Evolutionary conservation across 2,797 vertebrate species (phyloP).

Genomic region (Kryptolebias ocellatus): DNA sequence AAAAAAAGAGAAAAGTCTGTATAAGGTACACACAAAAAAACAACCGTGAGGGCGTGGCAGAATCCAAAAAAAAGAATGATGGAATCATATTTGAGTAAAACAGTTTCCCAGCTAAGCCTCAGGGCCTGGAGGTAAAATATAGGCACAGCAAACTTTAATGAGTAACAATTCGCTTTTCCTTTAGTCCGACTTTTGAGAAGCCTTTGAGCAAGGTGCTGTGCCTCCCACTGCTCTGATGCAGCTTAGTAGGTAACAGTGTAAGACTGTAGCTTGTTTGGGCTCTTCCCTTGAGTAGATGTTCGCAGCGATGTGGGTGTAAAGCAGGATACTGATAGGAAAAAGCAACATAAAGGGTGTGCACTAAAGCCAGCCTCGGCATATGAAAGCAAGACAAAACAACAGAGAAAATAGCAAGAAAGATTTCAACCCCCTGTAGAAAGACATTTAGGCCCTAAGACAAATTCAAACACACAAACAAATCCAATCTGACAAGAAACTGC

Average conservation of each 20-base stretch:
- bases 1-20: conserved; percentile 9
- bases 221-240: conserved; percentile 56
- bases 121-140: conserved; percentile 65
- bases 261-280: conserved; percentile 45
- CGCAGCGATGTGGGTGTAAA: conserved; percentile 66
- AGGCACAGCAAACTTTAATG: conserved; percentile 55
- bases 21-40: conserved; percentile 23
- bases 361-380: conserved; percentile 41
- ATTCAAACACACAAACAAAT: conserved; percentile 26
- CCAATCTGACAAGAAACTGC: conserved; percentile 6
- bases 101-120: conserved; percentile 65
- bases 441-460: conserved; percentile 39
- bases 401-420: conserved; percentile 27
- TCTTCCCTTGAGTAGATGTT: conserved; percentile 64
- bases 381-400: conserved; percentile 31
- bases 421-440: conserved; percentile 28
- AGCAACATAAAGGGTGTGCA: conserved; percentile 42
- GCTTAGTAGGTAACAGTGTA: conserved; percentile 45
- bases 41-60: conserved; percentile 44
- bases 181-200: conserved; percentile 55
- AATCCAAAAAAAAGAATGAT: conserved; percentile 52
- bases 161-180: conserved; percentile 64
- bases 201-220: conserved; percentile 62
- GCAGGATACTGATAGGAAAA: conserved; percentile 47
- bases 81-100: conserved; percentile 58